Base-by-base conservation (phyloP, 2,113 vertebrate genomes). In the Coreoperca whiteheadi region DNA sequence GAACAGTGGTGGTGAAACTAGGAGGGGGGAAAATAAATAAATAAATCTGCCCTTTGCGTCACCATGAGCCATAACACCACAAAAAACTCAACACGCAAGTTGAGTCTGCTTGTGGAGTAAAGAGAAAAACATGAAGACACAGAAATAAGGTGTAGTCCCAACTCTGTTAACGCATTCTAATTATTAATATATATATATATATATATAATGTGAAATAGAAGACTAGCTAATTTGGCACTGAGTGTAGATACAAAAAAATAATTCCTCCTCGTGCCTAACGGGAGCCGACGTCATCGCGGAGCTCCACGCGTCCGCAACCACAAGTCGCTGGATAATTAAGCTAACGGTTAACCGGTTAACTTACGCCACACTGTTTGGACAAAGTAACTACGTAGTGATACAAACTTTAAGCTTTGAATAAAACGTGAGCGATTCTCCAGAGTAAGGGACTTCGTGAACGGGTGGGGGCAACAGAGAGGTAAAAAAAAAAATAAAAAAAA, bases 261-360 rank as follows among this genome's bases (percentile, higher is more conserved):
- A 76, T 37, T 2, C n/a, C 23, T 78, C 84, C 80, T 73, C 80
- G 85, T 90, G 88, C 82, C 75, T 78, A 64, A 63, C 46, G 23
- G 60, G 74, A 37, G 60, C 63, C 21, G 21, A 68, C 83, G 77
- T 86, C 80, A 59, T 53, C 16, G 20, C 57, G 46, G n/a, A 0
- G 61, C 54, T 3, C 2, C 82, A 39, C 79, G 12, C 43, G 73
- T 4, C 11, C 37, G n/a, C 30, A 16, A 12, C 4, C 46, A 8
- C 51, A 15, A 18, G 68, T 0, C 8, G 15, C 28, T 4, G n/a
- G 50, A 9, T n/a, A 34, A 15, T 37, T 48, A 30, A 46, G 37
- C 23, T 25, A 57, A 23, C 23, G 7, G 7, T 1, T 4, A 2
- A 21, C 50, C 28, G 8, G 12, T 4, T 10, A 9, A 34, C 1